These are phyloP conservation scores for Panthera uncia DNA, from an alignment of 2,113 vertebrate genomes.

Conservation along the genomic window DNA sequence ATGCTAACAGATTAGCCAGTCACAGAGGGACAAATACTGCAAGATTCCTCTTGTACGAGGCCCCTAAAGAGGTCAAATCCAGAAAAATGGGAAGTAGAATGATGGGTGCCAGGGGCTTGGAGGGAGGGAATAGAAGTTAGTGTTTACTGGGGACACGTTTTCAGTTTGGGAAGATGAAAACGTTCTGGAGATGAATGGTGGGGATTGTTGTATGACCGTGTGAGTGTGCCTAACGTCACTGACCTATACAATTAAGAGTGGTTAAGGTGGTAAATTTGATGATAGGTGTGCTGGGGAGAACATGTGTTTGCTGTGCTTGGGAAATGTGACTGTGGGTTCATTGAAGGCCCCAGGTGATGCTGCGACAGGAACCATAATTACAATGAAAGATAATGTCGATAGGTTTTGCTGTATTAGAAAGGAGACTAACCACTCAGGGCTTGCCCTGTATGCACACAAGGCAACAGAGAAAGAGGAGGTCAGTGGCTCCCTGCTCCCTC, in stretches of 20 bases:
- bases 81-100: too few relatives aligned
- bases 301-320: neutral
- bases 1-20: neutral
- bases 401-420: fast-evolving
- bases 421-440: neutral
- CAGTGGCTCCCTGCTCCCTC: fast-evolving
- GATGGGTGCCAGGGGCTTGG: neutral
- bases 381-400: fast-evolving
- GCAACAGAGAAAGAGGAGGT: fast-evolving
- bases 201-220: fast-evolving
- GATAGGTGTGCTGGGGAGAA: neutral
- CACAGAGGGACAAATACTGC: too few relatives aligned
- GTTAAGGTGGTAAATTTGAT: neutral
- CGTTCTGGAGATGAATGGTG: fast-evolving
- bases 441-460: fast-evolving
- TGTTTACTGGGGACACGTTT: neutral
- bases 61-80: neutral
- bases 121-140: fast-evolving
- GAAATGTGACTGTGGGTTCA: fast-evolving
- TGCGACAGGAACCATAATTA: fast-evolving
- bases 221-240: neutral
- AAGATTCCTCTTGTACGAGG: fast-evolving
- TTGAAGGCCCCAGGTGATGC: neutral
- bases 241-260: neutral
- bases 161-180: too few relatives aligned